These are phyloP conservation scores for Nibea albiflora DNA, from an alignment of 2,113 vertebrate genomes.

Conservation along the genomic window DNA sequence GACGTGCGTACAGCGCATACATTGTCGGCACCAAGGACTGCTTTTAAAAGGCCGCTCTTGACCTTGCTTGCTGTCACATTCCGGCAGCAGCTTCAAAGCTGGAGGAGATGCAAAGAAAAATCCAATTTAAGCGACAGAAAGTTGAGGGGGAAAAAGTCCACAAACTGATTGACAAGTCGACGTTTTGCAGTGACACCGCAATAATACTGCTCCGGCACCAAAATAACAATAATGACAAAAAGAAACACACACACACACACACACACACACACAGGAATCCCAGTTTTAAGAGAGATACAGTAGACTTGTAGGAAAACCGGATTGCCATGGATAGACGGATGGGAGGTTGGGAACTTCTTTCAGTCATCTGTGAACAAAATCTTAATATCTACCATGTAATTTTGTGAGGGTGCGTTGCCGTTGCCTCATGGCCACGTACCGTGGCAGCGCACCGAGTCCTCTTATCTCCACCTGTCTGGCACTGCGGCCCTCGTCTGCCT, in stretches of 20 bases:
- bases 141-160: background rate
- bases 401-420: background rate
- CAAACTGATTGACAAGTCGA: background rate
- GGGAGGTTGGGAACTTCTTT: background rate
- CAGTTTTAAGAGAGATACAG: background rate
- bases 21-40: background rate
- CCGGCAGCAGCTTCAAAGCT: background rate
- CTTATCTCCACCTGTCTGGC: constrained; percentile 36
- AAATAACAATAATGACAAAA: background rate
- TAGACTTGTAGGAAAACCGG: background rate
- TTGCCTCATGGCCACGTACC: background rate
- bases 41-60: background rate
- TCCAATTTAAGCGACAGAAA: background rate
- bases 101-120: background rate
- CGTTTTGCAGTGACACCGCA: background rate
- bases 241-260: background rate
- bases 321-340: background rate
- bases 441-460: background rate
- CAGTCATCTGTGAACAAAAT: background rate
- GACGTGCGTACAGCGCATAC: background rate
- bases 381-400: background rate
- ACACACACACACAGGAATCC: background rate
- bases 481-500: constrained; percentile 22
- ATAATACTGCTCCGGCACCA: background rate
- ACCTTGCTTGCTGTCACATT: background rate